Conservation (phyloP, 2,888 invertebrate species). For the Notodonta dromedarius region DNA sequence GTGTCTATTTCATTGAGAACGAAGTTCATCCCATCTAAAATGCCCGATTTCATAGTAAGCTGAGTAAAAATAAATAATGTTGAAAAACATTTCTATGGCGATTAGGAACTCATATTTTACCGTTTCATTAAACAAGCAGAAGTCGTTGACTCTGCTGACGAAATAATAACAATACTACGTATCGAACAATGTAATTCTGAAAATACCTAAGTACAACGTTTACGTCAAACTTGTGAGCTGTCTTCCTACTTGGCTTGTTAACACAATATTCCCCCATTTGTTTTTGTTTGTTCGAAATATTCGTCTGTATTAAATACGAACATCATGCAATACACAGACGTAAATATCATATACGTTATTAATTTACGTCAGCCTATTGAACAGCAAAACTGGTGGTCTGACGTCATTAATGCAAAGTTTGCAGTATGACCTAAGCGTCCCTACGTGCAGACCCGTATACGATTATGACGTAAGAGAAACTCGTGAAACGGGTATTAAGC, state of each 20-base stretch:
- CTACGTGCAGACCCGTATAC: background rate
- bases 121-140: background rate
- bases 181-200: background rate
- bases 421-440: background rate
- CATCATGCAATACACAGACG: background rate
- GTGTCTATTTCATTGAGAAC: constrained; percentile 63
- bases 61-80: constrained; percentile 23
- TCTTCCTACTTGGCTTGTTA: constrained; percentile 3
- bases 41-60: constrained; percentile 45
- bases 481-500: background rate
- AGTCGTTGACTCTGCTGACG: background rate
- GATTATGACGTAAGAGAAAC: background rate
- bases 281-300: constrained; percentile 3
- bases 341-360: background rate
- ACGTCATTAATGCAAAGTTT: background rate
- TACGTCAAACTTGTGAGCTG: background rate
- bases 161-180: background rate
- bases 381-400: background rate
- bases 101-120: background rate
- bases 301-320: background rate
- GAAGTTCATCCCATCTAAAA: constrained; percentile 65
- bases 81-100: background rate
- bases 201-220: background rate
- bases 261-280: background rate
- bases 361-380: background rate